Base-by-base conservation (phyloP, 2,888 invertebrate species). In the Drosophila flavopinicola region DNA sequence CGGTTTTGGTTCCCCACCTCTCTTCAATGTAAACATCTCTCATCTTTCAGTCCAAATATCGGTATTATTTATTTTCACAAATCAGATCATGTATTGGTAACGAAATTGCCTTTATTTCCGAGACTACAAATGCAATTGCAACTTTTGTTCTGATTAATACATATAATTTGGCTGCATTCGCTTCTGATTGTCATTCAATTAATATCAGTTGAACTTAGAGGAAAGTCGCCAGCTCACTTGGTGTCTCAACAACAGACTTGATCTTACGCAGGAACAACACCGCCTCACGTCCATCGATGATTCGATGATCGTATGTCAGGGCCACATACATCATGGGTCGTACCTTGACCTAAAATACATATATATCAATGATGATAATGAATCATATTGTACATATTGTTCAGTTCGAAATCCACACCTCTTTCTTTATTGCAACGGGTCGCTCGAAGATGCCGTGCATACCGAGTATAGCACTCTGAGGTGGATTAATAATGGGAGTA, bases 271-370 rank as follows among this genome's bases (percentile, higher is more conserved):
- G 93, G 94, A 99, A 99, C 89, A 97, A 92, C 2, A 99, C 99
- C 42, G 99, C 99, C 93, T 99, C 99, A 91, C 99, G 97, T 0
- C 99, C 99, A 90, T 99, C 99, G 84, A 99, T 97, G 75, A 99
- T 92, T 91, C 99, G 95, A 92, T 99, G 99, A 92, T 99, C 99
- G 90, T 99, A 99, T 0, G 99, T 99, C 85, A 99, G 92, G 3
- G 99, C 99, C 67, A 99, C 94, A 91, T 98, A 99, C 99, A 99
- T 99, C 98, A 99, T 99, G 13, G 99, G 99, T 69, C 98, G 94
- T 88, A 99, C 95, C 29, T 97, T 97, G 74, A 99, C 97, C 97
- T 97, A 89, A 5, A 38, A 13, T 2, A 13, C 0, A 24, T 1
- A 3, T 5, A 33, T n/a, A n/a, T n/a, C 20, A 4, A 20, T 2